Base-by-base conservation (phyloP, 2,797 vertebrate genomes). In the Enteromius paludinosus region DNA sequence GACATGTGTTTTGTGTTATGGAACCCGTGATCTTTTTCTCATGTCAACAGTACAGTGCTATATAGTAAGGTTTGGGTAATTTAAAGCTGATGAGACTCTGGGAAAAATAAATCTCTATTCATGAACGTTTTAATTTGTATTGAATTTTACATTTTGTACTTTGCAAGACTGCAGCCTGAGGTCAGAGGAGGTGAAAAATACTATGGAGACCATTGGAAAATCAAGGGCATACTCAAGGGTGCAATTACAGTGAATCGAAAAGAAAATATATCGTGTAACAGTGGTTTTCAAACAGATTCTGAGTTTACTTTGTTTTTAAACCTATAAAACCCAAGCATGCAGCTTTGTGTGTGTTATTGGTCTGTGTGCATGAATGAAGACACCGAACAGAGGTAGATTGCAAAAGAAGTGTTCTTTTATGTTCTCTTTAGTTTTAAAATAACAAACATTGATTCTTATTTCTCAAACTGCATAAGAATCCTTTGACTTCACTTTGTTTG, bases 351-450 rank as follows among this genome's bases (percentile, higher is more conserved):
- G n/a, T 54, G 17, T 43, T 43, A 23, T 76, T 62, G 18, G 1
- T 33, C 28, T 65, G 25, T 2, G 10, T 35, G 18, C 30, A 30
- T 71, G 82, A 87, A 81, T 89, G 49, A 69, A 59, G n/a, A 41
- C 1, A 12, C 30, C 38, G 9, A n/a, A 43, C 20, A 20, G 28
- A 52, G 23, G 8, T 41, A 15, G 70, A 56, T 30, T 28, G 61
- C 12, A 5, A 23, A n/a, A 47, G 52, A 9, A 1, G 17, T 54
- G 64, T 43, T 30, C 25, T 43, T 35, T 72, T 23, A 23, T 38
- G 8, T 10, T 56, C 20, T 4, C 7, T 54, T 15, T 73, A 4
- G 5, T 33, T 52, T 49, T 33, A 72, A 72, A 52, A 52, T 54
- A n/a, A 35, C 18, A 14, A 20, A 54, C 47, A 72, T 54, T 38